These are phyloP conservation scores for Tenthredo distinguenda DNA, from an alignment of 2,888 invertebrate genomes.

Conservation along the genomic window DNA sequence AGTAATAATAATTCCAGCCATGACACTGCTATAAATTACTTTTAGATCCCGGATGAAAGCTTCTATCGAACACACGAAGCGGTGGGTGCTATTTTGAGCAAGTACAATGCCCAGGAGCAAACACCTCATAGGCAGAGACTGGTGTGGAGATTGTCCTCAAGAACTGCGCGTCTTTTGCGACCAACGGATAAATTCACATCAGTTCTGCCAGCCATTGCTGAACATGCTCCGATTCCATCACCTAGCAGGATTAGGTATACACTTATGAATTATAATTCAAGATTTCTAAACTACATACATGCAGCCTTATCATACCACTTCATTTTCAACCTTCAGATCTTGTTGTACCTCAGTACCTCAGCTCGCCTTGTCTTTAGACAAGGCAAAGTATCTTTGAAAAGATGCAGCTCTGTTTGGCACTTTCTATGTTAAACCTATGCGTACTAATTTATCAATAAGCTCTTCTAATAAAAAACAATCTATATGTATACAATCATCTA, in stretches of 20 bases:
- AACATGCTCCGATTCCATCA: slow-evolving; percentile 80
- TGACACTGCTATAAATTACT: slow-evolving; percentile 58
- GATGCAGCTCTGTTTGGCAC: background rate
- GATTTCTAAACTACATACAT: background rate
- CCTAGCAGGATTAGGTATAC: slow-evolving; percentile 73
- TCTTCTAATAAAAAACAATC: slow-evolving; percentile 3
- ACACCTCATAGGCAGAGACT: slow-evolving; percentile 86
- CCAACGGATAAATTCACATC: slow-evolving; percentile 88
- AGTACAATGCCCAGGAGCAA: slow-evolving; percentile 87
- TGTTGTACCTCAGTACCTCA: too few relatives aligned
- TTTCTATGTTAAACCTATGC: background rate
- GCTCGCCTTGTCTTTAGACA: background rate
- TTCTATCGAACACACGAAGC: slow-evolving; percentile 83
- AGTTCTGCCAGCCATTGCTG: slow-evolving; percentile 87
- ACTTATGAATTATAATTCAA: slow-evolving; percentile 9
- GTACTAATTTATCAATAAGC: slow-evolving; percentile 29
- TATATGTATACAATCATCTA: slow-evolving; percentile 18
- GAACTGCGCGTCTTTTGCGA: slow-evolving; percentile 86
- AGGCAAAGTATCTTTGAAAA: background rate
- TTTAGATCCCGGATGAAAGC: slow-evolving; percentile 85
- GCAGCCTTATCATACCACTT: background rate
- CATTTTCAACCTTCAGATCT: background rate
- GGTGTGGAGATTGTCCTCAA: slow-evolving; percentile 88
- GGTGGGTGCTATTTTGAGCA: slow-evolving; percentile 83
- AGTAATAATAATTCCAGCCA: background rate